A percentile compares a stretch with the other conserved stretches of the same genome.
Conservation (phyloP, 92 coral and sea anemone species). For the Muricea muricata region DNA sequence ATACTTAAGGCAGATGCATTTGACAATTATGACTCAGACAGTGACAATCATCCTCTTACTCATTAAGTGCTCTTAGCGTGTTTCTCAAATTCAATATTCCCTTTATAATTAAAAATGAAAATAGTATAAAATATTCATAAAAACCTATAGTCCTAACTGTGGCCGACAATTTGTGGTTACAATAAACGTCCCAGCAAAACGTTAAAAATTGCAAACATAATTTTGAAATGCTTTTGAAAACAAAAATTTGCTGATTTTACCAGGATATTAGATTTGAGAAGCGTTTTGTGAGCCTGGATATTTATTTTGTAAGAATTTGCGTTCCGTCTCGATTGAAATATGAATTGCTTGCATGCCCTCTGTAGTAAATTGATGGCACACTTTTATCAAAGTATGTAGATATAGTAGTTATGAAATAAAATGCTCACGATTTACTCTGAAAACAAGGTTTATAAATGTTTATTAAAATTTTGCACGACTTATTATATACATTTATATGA, state of each 20-base stretch:
- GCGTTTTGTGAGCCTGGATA: background rate
- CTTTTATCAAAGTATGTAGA: background rate
- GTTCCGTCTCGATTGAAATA: background rate
- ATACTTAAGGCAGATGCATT: background rate
- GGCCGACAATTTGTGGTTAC: background rate
- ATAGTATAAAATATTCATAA: slow-evolving; percentile 7
- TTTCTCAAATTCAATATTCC: background rate
- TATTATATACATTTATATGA: background rate
- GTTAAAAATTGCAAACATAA: background rate
- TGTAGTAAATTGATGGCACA: background rate
- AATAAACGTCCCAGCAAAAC: background rate
- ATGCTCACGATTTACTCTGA: background rate
- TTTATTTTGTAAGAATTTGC: background rate
- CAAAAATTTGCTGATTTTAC: background rate
- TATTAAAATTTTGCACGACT: background rate
- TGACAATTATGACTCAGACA: background rate
- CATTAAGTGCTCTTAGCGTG: background rate
- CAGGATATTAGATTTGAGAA: background rate
- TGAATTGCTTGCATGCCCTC: background rate
- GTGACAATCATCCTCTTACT: background rate
- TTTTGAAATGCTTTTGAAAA: background rate
- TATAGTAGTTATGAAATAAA: background rate
- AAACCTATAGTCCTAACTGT: background rate
- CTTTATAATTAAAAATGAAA: background rate
- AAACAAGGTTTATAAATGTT: background rate